Evolutionary conservation across 2,797 vertebrate genomes (phyloP).

Genomic region (Clarias fuscus): DNA sequence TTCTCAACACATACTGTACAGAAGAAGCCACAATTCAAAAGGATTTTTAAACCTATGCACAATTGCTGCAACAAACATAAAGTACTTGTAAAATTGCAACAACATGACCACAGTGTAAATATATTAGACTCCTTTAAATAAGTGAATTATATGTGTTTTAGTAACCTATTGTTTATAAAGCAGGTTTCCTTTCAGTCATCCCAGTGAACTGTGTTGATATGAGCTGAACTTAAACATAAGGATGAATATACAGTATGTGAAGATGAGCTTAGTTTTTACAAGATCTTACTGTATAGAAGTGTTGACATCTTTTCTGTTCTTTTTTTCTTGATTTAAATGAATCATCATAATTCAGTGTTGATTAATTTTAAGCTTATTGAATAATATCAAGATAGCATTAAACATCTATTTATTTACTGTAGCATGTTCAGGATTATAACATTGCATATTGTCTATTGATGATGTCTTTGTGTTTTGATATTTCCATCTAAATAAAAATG

Average conservation of each 20-base stretch:
- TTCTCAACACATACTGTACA: background rate
- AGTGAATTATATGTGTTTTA: background rate
- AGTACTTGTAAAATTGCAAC: background rate
- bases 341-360: background rate
- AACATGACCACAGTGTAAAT: background rate
- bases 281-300: background rate
- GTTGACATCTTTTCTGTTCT: background rate
- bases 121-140: background rate
- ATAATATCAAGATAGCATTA: background rate
- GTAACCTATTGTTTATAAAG: background rate
- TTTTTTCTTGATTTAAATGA: background rate
- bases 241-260: background rate
- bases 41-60: conserved; percentile 51
- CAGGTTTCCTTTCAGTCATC: background rate
- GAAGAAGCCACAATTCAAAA: conserved; percentile 21
- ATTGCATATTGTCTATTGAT: conserved; percentile 16
- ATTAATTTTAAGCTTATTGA: background rate
- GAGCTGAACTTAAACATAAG: background rate
- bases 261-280: background rate
- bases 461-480: conserved; percentile 28
- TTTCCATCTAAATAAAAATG: conserved; percentile 34
- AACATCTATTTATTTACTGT: conserved; percentile 6
- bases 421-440: conserved; percentile 23
- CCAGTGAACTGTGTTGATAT: background rate
- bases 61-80: conserved; percentile 20